Evolutionary conservation across 2,797 vertebrate genomes (phyloP), one percentile per base, ranked within the genome.

Genomic region (Anabas testudineus): DNA sequence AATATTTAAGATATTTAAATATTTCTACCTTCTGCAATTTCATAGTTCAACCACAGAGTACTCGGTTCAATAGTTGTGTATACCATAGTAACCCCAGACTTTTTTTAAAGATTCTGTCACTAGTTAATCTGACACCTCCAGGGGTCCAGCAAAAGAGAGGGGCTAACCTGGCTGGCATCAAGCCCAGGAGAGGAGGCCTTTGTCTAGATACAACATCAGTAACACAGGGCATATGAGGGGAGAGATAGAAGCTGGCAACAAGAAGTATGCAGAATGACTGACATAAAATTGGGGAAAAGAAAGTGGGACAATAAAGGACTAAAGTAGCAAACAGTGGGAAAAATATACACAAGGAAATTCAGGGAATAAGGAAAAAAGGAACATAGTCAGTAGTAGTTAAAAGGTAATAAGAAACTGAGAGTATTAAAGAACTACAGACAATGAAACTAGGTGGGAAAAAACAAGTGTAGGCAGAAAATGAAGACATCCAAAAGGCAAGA

Each of bases 141-240:
- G 87, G 84, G 88, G 82, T 85, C 73, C 71, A 22, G 57, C 66
- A 43, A 77, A 78, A 83, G 22, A 85, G 71, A 80, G 72, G 73
- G 78, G 74, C 71, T 88, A 90, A 93, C 90, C 90, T 85, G 92
- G 74, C 81, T 89, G 91, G 90, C 82, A 36, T 79, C 42, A 53
- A 82, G 85, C 88, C 89, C 85, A 86, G 83, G 62, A 84, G 71
- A 79, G 72, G 53, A 87, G 72, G 26, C 84, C 81, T 92, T 92
- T 94, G 90, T 92, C 76, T 72, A 78, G 48, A 46, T 54, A 64
- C 78, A 81, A 87, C 84, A 90, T 91, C 84, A 86, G 89, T 88
- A 90, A 88, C 76, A 68, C 53, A 30, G 76, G 78, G 68, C 56
- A 62, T 67, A 59, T 54, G 63, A 75, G 76, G 61, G 47, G 45